These are phyloP conservation scores for Tenrec ecaudatus DNA, from an alignment of 2,113 vertebrate species.

Conservation along the genomic window DNA sequence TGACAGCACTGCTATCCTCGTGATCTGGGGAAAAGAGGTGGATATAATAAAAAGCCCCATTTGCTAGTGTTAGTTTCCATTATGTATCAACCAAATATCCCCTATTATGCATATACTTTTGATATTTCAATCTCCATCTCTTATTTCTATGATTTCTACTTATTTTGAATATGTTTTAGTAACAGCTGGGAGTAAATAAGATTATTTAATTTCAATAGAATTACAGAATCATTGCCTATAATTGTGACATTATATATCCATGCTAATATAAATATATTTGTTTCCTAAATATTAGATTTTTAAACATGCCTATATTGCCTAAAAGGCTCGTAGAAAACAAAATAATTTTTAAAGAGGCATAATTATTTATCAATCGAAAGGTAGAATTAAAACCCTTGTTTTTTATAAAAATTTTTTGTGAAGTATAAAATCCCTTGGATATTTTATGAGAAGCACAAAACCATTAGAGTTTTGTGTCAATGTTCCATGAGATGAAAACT, in stretches of 20 bases:
- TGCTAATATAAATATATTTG: conserved; percentile 18
- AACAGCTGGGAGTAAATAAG: conserved; percentile 1
- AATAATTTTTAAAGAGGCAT: conserved; percentile 32
- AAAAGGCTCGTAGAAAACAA: conserved; percentile 40
- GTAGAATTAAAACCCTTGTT: not conserved
- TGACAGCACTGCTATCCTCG: not conserved
- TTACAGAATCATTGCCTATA: conserved; percentile 33
- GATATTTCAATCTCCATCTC: not conserved
- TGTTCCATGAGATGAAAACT: conserved; percentile 31
- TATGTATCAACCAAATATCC: not conserved
- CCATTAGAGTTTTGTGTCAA: conserved; percentile 18
- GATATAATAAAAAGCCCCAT: not conserved
- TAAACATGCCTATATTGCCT: not conserved
- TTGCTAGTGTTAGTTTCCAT: not conserved
- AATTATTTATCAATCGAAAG: conserved; percentile 34
- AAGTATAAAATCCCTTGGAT: conserved; percentile 13
- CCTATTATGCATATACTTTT: not conserved
- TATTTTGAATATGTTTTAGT: not conserved
- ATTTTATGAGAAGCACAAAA: not conserved
- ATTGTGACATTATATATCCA: conserved; percentile 14
- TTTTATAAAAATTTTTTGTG: conserved; percentile 51
- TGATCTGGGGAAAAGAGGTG: not conserved
- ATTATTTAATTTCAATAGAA: conserved; percentile 7
- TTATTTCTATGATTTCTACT: not conserved
- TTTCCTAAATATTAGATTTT: conserved; percentile 30